Percentiles rank a stretch among this genome's conserved stretches.
These are phyloP conservation scores for Hyposoter didymator DNA, from an alignment of 2,888 invertebrate genomes.

Conservation along the genomic window DNA sequence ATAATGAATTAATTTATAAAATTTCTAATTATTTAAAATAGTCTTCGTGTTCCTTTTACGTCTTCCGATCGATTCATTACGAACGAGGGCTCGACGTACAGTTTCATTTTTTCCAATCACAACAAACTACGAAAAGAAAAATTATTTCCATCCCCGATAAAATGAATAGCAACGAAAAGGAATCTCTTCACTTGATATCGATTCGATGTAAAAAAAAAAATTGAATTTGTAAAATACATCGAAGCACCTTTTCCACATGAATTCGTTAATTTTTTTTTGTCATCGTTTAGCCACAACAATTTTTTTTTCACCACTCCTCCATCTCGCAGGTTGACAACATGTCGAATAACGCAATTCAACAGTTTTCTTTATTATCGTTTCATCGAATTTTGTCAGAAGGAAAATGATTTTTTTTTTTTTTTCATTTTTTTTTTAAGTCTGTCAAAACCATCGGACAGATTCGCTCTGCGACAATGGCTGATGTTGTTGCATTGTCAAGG, in stretches of 20 bases:
- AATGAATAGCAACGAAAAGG: neutral
- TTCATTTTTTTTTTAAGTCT: too few species aligned
- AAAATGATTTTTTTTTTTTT: too few species aligned
- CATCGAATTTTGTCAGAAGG: neutral
- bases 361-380: neutral
- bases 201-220: neutral
- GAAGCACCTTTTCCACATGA: constrained; percentile 8
- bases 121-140: too few species aligned
- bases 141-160: too few species aligned
- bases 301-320: neutral
- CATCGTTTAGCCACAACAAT: neutral
- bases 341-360: neutral
- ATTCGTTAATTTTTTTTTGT: neutral
- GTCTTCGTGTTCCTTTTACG: neutral
- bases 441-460: neutral
- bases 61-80: neutral
- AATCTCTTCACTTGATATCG: neutral
- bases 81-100: constrained; percentile 9
- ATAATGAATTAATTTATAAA: neutral
- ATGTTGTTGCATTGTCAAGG: neutral
- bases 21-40: neutral
- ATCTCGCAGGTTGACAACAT: neutral
- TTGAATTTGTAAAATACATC: neutral
- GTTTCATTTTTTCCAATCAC: too few species aligned
- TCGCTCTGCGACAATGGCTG: neutral